These are phyloP conservation scores for Tetraneura akinire DNA, from an alignment of 1,140 invertebrate species.

Conservation along the genomic window DNA sequence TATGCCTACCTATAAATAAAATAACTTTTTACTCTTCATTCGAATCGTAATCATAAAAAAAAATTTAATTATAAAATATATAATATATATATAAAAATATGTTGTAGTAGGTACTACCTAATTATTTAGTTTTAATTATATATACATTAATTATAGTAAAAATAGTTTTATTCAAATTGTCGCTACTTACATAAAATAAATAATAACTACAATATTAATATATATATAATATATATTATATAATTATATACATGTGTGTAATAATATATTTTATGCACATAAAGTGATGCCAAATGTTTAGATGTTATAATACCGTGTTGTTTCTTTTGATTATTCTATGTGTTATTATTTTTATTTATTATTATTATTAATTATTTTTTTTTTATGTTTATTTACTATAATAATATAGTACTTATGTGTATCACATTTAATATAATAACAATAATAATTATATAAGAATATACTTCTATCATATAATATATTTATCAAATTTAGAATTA, in stretches of 20 bases:
- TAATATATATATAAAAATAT: too few species aligned
- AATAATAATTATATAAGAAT: not conserved
- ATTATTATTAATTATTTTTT: not conserved
- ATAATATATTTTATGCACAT: constrained; percentile 17
- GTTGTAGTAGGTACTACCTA: too few species aligned
- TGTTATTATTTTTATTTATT: too few species aligned
- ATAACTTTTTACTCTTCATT: constrained; percentile 9
- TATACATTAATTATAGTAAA: too few species aligned
- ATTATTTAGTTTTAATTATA: constrained; percentile 25
- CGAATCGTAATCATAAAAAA: not conserved
- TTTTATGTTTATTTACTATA: not conserved
- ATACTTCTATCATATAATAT: constrained; percentile 31
- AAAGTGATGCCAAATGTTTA: constrained; percentile 24
- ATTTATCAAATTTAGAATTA: constrained; percentile 3
- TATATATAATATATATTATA: not conserved
- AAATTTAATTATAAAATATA: not conserved
- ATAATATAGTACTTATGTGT: not conserved
- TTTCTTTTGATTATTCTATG: not conserved
- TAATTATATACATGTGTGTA: too few species aligned
- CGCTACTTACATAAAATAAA: constrained; percentile 28
- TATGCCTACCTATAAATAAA: not conserved
- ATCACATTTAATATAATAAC: not conserved
- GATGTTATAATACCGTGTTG: not conserved
- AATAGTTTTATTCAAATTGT: constrained; percentile 20
- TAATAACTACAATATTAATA: not conserved